Conservation (phyloP, 2,797 vertebrate genomes). For the Poecilia picta region DNA sequence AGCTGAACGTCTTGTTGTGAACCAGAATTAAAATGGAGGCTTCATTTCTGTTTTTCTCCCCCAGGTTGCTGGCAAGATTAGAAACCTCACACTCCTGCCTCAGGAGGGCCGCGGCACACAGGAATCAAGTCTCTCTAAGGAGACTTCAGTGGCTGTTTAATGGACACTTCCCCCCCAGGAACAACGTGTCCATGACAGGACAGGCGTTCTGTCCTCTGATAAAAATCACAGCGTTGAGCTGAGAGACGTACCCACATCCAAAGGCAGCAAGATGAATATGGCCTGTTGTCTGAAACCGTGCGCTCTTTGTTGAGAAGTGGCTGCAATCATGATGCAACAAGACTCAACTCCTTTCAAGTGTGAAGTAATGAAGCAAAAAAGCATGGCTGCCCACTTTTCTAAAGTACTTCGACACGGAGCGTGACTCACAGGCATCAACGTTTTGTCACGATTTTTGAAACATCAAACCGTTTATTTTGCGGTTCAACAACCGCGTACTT, state of each 20-base stretch:
- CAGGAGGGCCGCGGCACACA: constrained; percentile 48
- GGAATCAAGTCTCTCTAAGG: constrained; percentile 54
- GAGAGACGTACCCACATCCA: constrained; percentile 24
- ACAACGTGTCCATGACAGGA: constrained; percentile 51
- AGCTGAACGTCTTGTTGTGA: constrained; percentile 21
- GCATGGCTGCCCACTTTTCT: constrained; percentile 10
- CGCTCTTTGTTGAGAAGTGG: constrained; percentile 34
- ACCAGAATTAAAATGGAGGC: constrained; percentile 20
- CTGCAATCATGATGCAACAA: constrained; percentile 65
- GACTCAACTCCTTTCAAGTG: constrained; percentile 41
- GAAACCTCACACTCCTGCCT: constrained; percentile 37
- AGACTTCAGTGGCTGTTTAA: constrained; percentile 57
- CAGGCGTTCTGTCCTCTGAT: constrained; percentile 47
- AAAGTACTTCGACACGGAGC: neutral
- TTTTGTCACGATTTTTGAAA: constrained; percentile 24
- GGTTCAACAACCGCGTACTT: constrained; percentile 15
- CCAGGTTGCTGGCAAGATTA: constrained; percentile 38
- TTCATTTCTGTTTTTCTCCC: constrained; percentile 18
- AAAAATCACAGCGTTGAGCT: constrained; percentile 43
- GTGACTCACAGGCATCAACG: constrained; percentile 26
- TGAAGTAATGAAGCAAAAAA: constrained; percentile 30
- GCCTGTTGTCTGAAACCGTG: constrained; percentile 34
- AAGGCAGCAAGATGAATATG: constrained; percentile 34
- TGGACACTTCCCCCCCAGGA: constrained; percentile 57
- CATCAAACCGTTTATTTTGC: constrained; percentile 32